phyloP scores from a whole-genome alignment of 2,797 vertebrate genomes.

The Semaprochilodus insignis region DNA sequence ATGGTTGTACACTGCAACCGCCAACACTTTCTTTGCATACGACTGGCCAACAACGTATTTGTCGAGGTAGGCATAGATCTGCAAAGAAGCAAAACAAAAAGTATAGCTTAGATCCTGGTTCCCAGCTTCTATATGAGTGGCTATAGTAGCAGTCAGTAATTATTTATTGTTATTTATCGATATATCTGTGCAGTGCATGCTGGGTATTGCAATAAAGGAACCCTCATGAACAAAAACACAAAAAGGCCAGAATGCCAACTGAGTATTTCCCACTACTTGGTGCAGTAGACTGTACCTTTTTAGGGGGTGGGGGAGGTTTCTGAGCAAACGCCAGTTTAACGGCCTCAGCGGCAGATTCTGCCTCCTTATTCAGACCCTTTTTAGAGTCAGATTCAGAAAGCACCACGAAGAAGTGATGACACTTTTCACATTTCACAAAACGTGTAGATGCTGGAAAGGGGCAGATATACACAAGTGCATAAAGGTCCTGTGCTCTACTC shows the following conservation, averaged over 20 bases:
- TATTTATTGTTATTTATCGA: too few relatives aligned
- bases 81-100: conserved; percentile 57
- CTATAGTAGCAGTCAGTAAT: too few relatives aligned
- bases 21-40: conserved; percentile 97
- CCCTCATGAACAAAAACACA: too few relatives aligned
- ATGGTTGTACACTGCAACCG: conserved; percentile 98
- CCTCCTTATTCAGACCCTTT: conserved; percentile 94
- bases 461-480: neutral
- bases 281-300: conserved; percentile 83
- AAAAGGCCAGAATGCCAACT: too few relatives aligned
- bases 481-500: neutral
- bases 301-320: conserved; percentile 96
- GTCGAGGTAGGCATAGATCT: conserved; percentile 98
- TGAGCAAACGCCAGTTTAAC: conserved; percentile 95
- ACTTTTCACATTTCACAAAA: conserved; percentile 99
- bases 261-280: neutral
- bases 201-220: too few relatives aligned
- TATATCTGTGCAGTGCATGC: too few relatives aligned
- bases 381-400: conserved; percentile 97
- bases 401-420: conserved; percentile 98
- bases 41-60: conserved; percentile 97
- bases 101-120: neutral
- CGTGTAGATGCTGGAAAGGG: conserved; percentile 87
- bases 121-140: neutral
- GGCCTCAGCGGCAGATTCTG: conserved; percentile 93